Evolutionary conservation across 2,113 vertebrate genomes (phyloP), one percentile per base, ranked within the genome.

Genomic region (Hyperopisus bebe): DNA sequence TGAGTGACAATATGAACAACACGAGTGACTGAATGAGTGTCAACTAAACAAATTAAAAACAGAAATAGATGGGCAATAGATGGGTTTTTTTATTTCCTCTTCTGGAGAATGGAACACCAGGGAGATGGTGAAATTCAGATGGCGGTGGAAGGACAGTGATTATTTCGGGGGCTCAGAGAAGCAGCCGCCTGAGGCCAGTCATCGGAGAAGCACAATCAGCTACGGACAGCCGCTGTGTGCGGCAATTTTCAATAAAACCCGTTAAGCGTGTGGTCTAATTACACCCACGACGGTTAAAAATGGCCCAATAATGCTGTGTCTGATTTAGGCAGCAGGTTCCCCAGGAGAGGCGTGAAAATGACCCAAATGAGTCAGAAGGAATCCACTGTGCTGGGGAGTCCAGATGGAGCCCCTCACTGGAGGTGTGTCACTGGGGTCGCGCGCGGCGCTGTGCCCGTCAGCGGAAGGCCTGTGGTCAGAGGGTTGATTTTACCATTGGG

Each of bases 251-350:
- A 88, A 88, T 58, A 46, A 62, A 62, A 88, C 11, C 21, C 62
- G 35, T 27, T 88, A 88, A 74, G 58, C 62, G 7, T 74, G 87
- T 0, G 66, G 83, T 86, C 44, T 86, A 86, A 86, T 86, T 47
- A 86, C 83, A 86, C 42, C 82, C 42, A 85, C 82, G 42, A n/a
- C 9, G 9, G 6, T 85, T 46, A 85, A 46, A 47, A 85, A 44
- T 48, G 82, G 35, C 42, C 82, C 39, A 27, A 85, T 85, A 85
- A 86, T 48, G 83, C 83, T 48, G 83, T 27, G 47, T 13, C 83
- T 48, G 47, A 86, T 48, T 48, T 48, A 48, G 82, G 13, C 7
- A 7, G 82, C 82, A 27, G 35, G 39, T 80, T 42, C 74, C 74
- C 35, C 35, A 39, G 74, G 11, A 11, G 15, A 39, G 15, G 35